Evolutionary conservation across 2,113 vertebrate species (phyloP).

Genomic region (rabbit (Oryctolagus cuniculus)): DNA sequence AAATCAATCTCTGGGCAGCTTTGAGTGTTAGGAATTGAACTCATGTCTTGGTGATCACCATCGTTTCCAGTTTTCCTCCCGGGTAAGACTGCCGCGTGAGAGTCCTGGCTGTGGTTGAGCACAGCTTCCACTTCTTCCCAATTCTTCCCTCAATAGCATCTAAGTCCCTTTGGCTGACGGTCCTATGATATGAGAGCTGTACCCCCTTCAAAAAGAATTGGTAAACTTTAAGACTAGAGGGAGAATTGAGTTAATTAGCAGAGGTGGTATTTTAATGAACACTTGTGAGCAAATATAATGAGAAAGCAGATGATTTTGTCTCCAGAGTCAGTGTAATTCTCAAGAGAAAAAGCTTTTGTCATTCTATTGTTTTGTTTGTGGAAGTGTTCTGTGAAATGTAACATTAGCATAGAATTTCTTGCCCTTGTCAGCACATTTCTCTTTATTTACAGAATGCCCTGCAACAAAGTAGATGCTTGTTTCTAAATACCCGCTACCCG

Average conservation of each 20-base stretch:
- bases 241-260: constrained; percentile 38
- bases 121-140: neutral
- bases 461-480: neutral
- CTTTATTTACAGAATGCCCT: neutral
- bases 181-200: neutral
- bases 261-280: constrained; percentile 10
- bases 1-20: neutral
- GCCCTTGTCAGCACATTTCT: neutral
- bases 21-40: neutral
- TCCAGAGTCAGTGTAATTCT: constrained; percentile 10
- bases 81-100: neutral
- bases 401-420: neutral
- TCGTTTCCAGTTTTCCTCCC: neutral
- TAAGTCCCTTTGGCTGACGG: neutral
- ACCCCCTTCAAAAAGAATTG: neutral
- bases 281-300: neutral
- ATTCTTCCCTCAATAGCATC: neutral
- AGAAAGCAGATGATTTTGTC: constrained; percentile 42
- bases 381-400: neutral
- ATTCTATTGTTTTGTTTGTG: neutral
- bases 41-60: neutral
- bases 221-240: neutral
- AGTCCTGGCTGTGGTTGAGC: neutral
- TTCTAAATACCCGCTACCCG: constrained; percentile 31
- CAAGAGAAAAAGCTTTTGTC: constrained; percentile 16